phyloP scores from a whole-genome alignment of 2,113 vertebrate species.

The Oceanodroma tethys region DNA sequence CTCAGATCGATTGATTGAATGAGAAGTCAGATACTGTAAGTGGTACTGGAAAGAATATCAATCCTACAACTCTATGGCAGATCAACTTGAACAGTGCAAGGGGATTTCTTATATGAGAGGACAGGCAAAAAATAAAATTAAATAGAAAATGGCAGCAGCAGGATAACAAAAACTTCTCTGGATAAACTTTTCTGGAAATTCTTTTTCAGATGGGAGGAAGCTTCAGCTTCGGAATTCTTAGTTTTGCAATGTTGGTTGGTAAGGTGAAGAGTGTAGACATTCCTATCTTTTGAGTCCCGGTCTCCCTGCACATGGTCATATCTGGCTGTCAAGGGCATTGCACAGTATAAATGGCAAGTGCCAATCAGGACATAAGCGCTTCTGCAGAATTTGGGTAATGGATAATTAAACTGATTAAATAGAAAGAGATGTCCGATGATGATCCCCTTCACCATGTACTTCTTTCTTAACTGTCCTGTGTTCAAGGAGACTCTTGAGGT shows the following conservation, averaged over 20 bases:
- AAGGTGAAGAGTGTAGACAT: not conserved
- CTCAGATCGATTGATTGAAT: not conserved
- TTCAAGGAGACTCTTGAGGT: not conserved
- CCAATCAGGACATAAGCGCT: not conserved
- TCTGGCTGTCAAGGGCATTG: not conserved
- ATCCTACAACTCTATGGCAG: not conserved
- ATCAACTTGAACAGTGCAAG: not conserved
- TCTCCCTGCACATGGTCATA: fast-evolving
- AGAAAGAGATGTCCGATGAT: not conserved
- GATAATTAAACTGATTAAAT: not conserved
- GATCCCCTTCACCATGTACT: not conserved
- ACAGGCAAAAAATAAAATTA: not conserved
- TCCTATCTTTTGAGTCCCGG: not conserved
- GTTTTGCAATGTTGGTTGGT: not conserved
- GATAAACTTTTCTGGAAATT: not conserved
- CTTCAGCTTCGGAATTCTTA: not conserved
- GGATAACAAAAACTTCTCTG: not conserved
- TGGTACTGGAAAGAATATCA: not conserved
- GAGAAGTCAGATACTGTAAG: not conserved
- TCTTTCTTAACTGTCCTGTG: not conserved
- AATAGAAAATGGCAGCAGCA: not conserved
- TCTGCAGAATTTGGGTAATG: not conserved
- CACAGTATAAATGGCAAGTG: not conserved
- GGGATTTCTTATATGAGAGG: not conserved
- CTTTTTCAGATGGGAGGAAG: not conserved